A percentile compares a stretch with the other conserved stretches of the same genome.
Conservation (phyloP, 2,797 vertebrate genomes). For the Rousettus madagascariensis region DNA sequence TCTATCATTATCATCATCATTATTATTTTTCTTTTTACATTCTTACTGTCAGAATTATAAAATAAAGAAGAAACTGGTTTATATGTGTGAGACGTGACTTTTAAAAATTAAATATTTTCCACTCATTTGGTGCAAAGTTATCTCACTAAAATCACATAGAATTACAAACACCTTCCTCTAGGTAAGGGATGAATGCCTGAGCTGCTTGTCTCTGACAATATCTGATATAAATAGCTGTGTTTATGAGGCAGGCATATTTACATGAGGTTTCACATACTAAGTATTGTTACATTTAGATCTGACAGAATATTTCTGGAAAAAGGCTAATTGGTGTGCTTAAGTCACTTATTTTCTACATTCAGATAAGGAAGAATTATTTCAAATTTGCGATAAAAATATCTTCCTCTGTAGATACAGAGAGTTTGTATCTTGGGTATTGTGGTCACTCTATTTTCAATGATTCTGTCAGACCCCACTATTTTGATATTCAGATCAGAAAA, state of each 20-base stretch:
- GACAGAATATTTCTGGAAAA: background rate
- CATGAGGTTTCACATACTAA: background rate
- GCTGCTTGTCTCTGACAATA: background rate
- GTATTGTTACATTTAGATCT: background rate
- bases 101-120: background rate
- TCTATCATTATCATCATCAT: background rate
- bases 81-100: background rate
- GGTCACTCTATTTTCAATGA: background rate
- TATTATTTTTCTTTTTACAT: background rate
- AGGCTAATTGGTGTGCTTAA: background rate
- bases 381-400: background rate
- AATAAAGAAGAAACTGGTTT: background rate
- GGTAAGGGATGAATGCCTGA: background rate
- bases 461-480: background rate
- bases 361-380: background rate
- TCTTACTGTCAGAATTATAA: background rate
- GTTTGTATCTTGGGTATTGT: background rate
- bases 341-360: background rate
- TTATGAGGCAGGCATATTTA: background rate
- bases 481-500: slow-evolving; percentile 34
- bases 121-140: background rate
- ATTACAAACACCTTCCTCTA: background rate
- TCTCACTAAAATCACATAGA: background rate
- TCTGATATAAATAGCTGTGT: background rate
- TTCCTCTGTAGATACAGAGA: background rate